Evolutionary conservation across 2,797 vertebrate species (phyloP), one percentile per base, ranked within the genome.

Genomic region (Rhodeus uyekii): DNA sequence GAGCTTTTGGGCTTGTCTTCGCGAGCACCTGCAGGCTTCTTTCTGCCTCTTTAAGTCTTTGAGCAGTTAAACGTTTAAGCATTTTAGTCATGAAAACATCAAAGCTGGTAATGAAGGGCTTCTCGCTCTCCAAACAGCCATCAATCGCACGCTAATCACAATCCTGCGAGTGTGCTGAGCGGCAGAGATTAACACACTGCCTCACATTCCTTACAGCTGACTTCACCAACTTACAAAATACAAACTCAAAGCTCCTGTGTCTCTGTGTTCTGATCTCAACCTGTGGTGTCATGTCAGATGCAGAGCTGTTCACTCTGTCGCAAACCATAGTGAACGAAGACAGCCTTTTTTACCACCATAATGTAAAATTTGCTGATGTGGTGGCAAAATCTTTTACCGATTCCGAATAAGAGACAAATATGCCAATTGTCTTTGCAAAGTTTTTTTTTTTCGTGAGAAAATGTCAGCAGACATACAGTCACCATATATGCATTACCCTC

Each of bases 201-300:
- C 88, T 91, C 88, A 90, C 93, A 94, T 95, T 94, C 93, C 90
- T 89, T 3, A 48, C 77, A 86, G 86, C 88, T 95, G 91, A 94
- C 89, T 91, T 94, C 91, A 93, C 87, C 13, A 86, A 67, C 38
- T 91, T 90, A 80, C 87, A 89, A 90, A 92, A 90, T 85, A 90
- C 87, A 83, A 90, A 89, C 80, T 80, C 72, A 76, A 81, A 32
- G 80, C 80, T 90, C 48, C 22, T 72, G 5, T 72, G 18, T 72
- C 27, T 72, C 68, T 3, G 27, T 32, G 16, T 71, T 32, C 4
- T 34, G 3, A 61, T 16, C 27, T 61, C 60, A 18, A 18, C 27
- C 12, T 61, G n/a, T 14, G 12, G 1, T 1, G 12, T 60, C 1
- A 22, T 0, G 8, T 19, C 9, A 50, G 48, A 7, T 22, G 48